These are phyloP conservation scores for Linurgus olivaceus DNA, from an alignment of 2,797 vertebrate species.

Conservation along the genomic window DNA sequence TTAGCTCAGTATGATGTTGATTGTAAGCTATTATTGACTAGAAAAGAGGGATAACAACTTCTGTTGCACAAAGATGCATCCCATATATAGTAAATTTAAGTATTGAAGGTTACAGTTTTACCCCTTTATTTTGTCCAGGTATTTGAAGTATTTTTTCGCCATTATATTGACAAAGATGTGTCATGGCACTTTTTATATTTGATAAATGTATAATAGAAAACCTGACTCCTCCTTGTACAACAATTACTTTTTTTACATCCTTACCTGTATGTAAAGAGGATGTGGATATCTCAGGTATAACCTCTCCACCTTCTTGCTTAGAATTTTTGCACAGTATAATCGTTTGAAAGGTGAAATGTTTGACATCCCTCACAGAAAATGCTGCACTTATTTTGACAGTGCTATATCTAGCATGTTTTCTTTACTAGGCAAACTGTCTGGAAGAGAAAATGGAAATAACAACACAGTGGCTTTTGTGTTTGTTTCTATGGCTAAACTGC, in stretches of 20 bases:
- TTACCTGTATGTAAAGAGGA: neutral
- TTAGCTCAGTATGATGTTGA: neutral
- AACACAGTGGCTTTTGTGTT: constrained; percentile 21
- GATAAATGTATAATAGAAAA: neutral
- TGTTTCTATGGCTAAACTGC: constrained; percentile 66
- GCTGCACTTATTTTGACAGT: constrained; percentile 50
- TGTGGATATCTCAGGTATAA: neutral
- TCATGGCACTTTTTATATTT: neutral
- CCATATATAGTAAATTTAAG: neutral
- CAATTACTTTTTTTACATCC: neutral
- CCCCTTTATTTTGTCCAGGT: neutral
- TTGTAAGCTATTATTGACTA: neutral
- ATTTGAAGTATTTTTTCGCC: neutral
- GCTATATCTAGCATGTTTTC: constrained; percentile 18
- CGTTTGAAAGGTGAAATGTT: constrained; percentile 43
- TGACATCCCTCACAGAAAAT: constrained; percentile 30
- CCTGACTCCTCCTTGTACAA: neutral
- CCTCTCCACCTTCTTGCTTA: neutral
- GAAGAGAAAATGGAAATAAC: constrained; percentile 49
- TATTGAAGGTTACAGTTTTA: neutral
- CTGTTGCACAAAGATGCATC: neutral
- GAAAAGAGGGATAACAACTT: neutral
- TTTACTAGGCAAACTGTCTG: constrained; percentile 57
- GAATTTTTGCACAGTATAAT: constrained; percentile 34
- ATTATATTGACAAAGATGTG: neutral